Base-by-base conservation (phyloP, 1,140 invertebrate genomes). In the Solenopsis fugax region DNA sequence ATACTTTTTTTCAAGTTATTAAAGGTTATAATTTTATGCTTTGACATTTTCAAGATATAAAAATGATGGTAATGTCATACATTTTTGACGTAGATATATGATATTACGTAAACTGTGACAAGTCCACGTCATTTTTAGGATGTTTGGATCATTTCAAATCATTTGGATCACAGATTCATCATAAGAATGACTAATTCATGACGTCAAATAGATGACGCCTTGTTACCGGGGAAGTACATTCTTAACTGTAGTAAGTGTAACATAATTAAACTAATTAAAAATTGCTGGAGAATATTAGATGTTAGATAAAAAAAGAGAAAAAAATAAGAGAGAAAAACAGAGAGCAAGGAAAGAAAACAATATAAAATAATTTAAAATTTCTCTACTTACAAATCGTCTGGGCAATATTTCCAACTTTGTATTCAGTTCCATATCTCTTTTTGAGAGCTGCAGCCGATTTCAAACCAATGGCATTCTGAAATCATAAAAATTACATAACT, bases 301-400 rank as follows among this genome's bases (percentile, higher is more conserved):
- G 2, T 12, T 12, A 64, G 1, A 13, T 24, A 21, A 21, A 24
- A 2, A 24, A 58, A 24, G 0, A 58, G 10, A 2, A 24, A 58
- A 24, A 0, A 58, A 10, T 2, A 18, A 54, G 5, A 54, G 52
- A 18, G 13, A 67, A 18, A 97, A 12, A 60, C 13, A 62, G 12
- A 18, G 96, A 64, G 90, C 94, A 0, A 95, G 95, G 16, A 64
- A 29, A 41, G 5, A 21, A 0, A n/a, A 0, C 0, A 65, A 41
- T 37, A 21, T 67, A 67, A 41, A 37, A 10, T 37, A 64, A 21
- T 45, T 67, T 9, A 45, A 67, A 67, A 37, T 67, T 52, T 16
- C 4, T 52, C 16, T 52, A 52, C 58, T 62, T 62, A 62, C 58
- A 29, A 62, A 62, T 16, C 16, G 24, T 29, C 12, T 62, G 24